Conservation (phyloP, 2,797 vertebrate species). For the Artibeus lituratus region DNA sequence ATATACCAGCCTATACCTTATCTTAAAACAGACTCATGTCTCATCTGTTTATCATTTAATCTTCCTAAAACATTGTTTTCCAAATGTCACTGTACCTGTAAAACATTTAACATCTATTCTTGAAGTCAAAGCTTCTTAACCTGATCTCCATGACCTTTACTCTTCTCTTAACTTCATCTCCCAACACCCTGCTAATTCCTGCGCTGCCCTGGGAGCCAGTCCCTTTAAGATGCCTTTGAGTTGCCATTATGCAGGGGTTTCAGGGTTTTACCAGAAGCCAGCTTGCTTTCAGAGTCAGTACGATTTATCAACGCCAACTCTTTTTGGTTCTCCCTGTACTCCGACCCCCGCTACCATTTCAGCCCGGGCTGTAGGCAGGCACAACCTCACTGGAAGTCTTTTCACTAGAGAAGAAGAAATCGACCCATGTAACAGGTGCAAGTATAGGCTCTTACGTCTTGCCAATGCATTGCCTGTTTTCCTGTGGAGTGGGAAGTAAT, state of each 20-base stretch:
- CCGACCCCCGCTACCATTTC: background rate
- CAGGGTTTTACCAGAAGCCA: background rate
- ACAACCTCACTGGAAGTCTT: background rate
- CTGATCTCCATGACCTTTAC: background rate
- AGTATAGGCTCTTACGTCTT: background rate
- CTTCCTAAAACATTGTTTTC: slow-evolving; percentile 3
- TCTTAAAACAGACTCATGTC: background rate
- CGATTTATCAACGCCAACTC: background rate
- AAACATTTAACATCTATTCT: background rate
- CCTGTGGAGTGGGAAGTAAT: background rate
- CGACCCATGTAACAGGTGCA: background rate
- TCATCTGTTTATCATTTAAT: background rate
- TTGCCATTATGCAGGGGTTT: background rate
- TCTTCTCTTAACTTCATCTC: background rate
- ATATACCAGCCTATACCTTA: background rate
- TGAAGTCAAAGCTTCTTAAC: background rate
- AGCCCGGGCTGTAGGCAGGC: background rate
- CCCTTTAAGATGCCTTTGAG: background rate
- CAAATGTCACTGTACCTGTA: background rate
- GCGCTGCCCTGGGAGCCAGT: background rate
- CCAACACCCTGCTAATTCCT: too few species aligned
- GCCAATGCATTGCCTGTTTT: background rate
- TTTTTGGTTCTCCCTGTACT: background rate
- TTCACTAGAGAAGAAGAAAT: background rate
- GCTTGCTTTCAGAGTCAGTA: background rate